Conservation (phyloP, 2,797 vertebrate species). For the Chiroxiphia lanceolata region DNA sequence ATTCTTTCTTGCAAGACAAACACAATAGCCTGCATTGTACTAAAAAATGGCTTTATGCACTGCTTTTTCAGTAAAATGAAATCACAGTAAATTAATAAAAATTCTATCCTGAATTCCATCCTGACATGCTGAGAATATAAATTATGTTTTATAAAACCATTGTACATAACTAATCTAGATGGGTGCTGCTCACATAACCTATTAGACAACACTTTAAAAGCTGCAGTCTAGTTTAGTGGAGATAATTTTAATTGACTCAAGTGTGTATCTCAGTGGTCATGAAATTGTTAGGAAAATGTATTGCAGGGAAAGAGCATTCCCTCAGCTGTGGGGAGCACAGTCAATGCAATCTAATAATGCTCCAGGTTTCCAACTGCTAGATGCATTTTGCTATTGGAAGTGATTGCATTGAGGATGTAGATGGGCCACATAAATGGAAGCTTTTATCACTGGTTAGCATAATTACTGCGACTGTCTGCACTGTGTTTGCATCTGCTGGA, state of each 20-base stretch:
- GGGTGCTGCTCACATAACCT: not conserved
- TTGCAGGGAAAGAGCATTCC: slow-evolving; percentile 40
- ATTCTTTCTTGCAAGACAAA: not conserved
- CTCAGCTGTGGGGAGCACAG: slow-evolving; percentile 27
- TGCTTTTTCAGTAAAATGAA: slow-evolving; percentile 42
- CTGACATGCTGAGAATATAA: slow-evolving; percentile 54
- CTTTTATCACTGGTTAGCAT: slow-evolving; percentile 62
- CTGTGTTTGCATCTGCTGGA: slow-evolving; percentile 38
- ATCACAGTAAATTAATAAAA: slow-evolving; percentile 30
- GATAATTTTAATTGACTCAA: slow-evolving; percentile 74
- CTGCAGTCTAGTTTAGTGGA: slow-evolving; percentile 54
- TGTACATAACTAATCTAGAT: not conserved
- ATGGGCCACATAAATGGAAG: slow-evolving; percentile 41
- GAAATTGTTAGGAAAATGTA: slow-evolving; percentile 61
- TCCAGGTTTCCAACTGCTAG: slow-evolving; percentile 43
- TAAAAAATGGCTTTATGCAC: not conserved
- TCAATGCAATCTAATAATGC: slow-evolving; percentile 49
- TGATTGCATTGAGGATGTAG: slow-evolving; percentile 48
- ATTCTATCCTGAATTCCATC: not conserved
- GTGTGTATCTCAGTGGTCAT: slow-evolving; percentile 53
- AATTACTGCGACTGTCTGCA: slow-evolving; percentile 32
- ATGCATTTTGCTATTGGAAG: slow-evolving; percentile 39
- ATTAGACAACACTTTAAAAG: slow-evolving; percentile 66
- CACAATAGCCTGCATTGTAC: not conserved
- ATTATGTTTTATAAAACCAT: slow-evolving; percentile 53